Evolutionary conservation across 2,888 invertebrate species (phyloP), one percentile per base, ranked within the genome.

Genomic region (Alloscopus bannaensis): DNA sequence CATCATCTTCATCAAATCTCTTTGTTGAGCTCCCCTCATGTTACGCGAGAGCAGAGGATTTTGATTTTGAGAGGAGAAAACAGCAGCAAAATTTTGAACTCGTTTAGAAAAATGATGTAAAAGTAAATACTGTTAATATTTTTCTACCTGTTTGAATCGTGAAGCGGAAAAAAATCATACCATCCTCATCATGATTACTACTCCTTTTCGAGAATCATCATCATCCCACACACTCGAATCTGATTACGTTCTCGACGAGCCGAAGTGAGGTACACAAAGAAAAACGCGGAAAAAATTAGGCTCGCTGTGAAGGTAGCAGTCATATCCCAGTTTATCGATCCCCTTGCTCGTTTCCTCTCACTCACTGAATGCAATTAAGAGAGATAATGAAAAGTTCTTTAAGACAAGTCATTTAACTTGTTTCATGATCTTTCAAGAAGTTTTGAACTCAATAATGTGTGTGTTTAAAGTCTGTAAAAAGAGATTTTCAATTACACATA

Each of bases 41-140:
- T n/a, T n/a, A n/a, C n/a, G n/a, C n/a, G n/a, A n/a, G n/a, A n/a
- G n/a, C n/a, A n/a, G n/a, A n/a, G n/a, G n/a, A n/a, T n/a, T n/a
- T n/a, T n/a, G n/a, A n/a, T n/a, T n/a, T n/a, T n/a, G 36, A 36
- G 36, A 36, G 13, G 13, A 36, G 13, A 36, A 36, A 36, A 36
- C 36, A 36, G 13, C 36, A 36, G 13, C 6, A 36, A 36, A 13
- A 13, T 36, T 36, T 36, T 36, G 36, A 36, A 36, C 36, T 36
- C 36, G 6, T 36, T 36, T n/a, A n/a, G 16, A 55, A 55, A 55
- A 55, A 22, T 22, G 8, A 11, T 55, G 55, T 55, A 22, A 55
- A 55, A 20, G 55, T 55, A 55, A 55, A 55, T 55, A 55, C 55
- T 55, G 55, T 55, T 55, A 55, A 55, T 55, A 55, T n/a, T n/a